Conservation (phyloP, 2,888 invertebrate genomes). For the Agrotis puta region DNA sequence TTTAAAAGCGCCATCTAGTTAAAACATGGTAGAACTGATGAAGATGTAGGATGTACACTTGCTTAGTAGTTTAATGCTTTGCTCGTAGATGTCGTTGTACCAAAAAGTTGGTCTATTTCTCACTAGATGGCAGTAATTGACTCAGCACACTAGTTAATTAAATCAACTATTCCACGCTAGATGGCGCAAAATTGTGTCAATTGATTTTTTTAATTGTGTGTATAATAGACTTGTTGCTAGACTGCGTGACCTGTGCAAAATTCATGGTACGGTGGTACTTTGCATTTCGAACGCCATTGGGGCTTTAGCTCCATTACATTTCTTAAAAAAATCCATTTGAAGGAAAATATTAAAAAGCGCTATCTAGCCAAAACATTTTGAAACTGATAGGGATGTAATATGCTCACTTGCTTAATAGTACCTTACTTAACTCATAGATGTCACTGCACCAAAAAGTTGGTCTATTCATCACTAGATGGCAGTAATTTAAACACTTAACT, state of each 20-base stretch:
- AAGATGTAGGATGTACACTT: too few species aligned
- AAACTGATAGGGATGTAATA: neutral
- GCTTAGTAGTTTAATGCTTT: fast-evolving
- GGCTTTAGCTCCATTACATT: too few species aligned
- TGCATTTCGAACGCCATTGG: too few species aligned
- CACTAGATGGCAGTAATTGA: neutral
- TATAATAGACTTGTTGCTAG: too few species aligned
- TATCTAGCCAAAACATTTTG: neutral
- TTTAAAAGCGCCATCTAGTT: conserved; percentile 19
- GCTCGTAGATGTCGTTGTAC: neutral
- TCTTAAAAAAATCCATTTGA: too few species aligned
- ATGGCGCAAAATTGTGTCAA: conserved; percentile 21
- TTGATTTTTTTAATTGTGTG: too few species aligned
- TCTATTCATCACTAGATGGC: too few species aligned
- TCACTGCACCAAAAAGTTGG: neutral
- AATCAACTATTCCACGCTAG: conserved; percentile 38
- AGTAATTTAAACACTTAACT: too few species aligned
- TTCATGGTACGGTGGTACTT: too few species aligned
- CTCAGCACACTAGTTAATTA: neutral
- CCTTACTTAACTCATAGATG: neutral
- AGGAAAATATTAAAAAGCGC: neutral
- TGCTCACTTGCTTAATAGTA: fast-evolving
- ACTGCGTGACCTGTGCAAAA: too few species aligned
- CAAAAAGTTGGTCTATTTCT: neutral
- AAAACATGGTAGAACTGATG: neutral